Base-by-base conservation (phyloP, 2,113 vertebrate species). In the Bostrychus sinensis region DNA sequence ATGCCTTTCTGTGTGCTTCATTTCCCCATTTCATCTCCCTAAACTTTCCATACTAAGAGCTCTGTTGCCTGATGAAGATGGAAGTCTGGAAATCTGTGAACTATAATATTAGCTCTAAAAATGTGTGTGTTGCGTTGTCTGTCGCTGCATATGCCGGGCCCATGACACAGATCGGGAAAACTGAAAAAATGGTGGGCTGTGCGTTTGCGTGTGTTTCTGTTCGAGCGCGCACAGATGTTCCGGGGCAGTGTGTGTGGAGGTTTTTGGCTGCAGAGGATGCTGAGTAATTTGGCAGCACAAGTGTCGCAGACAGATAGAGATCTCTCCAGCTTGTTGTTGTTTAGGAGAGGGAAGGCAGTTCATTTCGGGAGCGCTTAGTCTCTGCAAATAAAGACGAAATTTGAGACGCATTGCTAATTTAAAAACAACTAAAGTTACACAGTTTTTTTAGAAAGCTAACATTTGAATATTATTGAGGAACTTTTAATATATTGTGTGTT, bases 1-100 rank as follows among this genome's bases (percentile, higher is more conserved):
- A 64, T 70, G 30, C 43, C 28, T 76, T 70, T 66, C 61, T 60
- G 23, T 66, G 51, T 39, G 45, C 45, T 66, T 75, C n/a, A 36
- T 56, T 48, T 36, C 36, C 41, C 68, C 45, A 41, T 42, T 57
- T 26, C 53, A 50, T 57, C 57, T 70, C 50, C 28, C 30, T n/a
- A 10, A 66, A 74, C 56, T 64, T 62, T 17, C 42, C 22, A 26
- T 73, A 62, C 59, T 22, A 5, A 46, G 55, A 66, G 20, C 22
- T 48, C 60, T 60, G 36, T 54, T 7, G 46, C 5, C 26, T 38
- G 50, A 53, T 46, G 25, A 43, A 72, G 38, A 41, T 4, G 36
- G 13, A 56, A 51, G 1, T 10, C 55, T 42, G 43, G 58, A 39
- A 14, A 54, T 71, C 19, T 67, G 48, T 68, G 48, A 20, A 37